phyloP scores from a whole-genome alignment of 2,888 invertebrate genomes.

The Entomobrya proxima region DNA sequence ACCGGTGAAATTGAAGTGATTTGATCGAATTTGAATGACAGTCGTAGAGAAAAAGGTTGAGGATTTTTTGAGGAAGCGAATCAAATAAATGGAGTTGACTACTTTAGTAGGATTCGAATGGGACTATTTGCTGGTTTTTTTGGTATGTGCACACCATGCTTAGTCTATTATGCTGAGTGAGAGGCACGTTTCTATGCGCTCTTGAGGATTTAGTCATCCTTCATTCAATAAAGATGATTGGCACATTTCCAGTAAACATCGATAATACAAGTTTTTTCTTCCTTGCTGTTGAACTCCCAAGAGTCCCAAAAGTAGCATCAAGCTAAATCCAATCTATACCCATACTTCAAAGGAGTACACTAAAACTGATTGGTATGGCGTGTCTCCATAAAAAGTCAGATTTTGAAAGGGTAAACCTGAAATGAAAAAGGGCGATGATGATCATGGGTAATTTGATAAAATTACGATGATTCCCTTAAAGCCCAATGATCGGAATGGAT shows the following conservation, averaged over 20 bases:
- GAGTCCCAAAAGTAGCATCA: slow-evolving; percentile 2
- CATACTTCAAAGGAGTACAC: not conserved
- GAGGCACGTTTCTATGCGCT: slow-evolving; percentile 1
- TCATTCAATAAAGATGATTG: slow-evolving; percentile 67
- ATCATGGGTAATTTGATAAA: slow-evolving; percentile 20
- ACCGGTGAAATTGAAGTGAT: slow-evolving; percentile 62
- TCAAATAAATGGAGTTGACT: slow-evolving; percentile 64
- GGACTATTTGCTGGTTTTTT: slow-evolving; percentile 10
- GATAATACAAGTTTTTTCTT: slow-evolving; percentile 25
- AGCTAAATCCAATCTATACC: not conserved
- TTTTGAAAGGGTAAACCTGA: not conserved
- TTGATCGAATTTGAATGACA: slow-evolving; percentile 66
- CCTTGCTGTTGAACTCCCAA: slow-evolving; percentile 23
- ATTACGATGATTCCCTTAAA: not conserved
- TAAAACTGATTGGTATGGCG: slow-evolving; percentile 10
- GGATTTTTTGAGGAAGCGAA: slow-evolving; percentile 47
- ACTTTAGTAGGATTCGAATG: slow-evolving; percentile 14
- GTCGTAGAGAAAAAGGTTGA: slow-evolving; percentile 52
- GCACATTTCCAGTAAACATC: slow-evolving; percentile 66
- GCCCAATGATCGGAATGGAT: not conserved
- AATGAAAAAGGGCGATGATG: not conserved
- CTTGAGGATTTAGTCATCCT: slow-evolving; percentile 61
- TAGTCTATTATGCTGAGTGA: not conserved
- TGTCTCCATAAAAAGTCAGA: not conserved
- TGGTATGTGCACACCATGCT: not conserved